A percentile compares a stretch with the other conserved stretches of the same genome.
Conservation (phyloP, 2,113 vertebrate genomes). For the Micronisus gabar region DNA sequence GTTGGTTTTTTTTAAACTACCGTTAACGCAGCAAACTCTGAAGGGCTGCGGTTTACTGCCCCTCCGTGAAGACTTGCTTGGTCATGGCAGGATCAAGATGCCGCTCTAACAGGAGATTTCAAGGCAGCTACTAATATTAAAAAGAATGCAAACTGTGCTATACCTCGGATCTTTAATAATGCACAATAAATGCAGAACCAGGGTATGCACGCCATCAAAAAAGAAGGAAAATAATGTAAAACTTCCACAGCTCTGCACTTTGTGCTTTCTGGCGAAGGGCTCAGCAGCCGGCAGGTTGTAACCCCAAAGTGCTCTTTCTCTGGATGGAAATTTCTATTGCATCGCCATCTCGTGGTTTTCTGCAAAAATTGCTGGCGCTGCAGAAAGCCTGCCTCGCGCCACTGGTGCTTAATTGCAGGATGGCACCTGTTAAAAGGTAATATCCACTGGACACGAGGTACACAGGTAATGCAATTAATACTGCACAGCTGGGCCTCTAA, state of each 20-base stretch:
- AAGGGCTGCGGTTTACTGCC: background rate
- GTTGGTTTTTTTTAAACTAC: background rate
- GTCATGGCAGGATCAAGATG: background rate
- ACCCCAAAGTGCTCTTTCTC: background rate
- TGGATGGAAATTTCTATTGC: background rate
- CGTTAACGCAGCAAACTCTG: accelerated
- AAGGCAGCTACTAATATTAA: background rate
- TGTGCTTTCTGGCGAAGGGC: background rate
- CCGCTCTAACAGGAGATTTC: background rate
- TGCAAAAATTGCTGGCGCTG: background rate
- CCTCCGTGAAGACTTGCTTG: background rate
- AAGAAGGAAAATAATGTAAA: background rate
- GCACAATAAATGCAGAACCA: background rate
- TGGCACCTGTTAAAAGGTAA: background rate
- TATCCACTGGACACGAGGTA: background rate
- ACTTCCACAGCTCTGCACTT: background rate
- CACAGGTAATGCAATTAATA: background rate
- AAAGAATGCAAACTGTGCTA: background rate
- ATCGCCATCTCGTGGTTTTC: conserved; percentile 47
- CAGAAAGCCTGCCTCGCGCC: accelerated
- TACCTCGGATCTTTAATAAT: background rate
- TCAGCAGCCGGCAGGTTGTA: accelerated
- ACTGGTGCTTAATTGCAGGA: background rate
- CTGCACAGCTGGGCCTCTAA: accelerated
- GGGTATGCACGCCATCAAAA: accelerated